Evolutionary conservation across 2,113 vertebrate species (phyloP).

Genomic region (Anhinga rufa): DNA sequence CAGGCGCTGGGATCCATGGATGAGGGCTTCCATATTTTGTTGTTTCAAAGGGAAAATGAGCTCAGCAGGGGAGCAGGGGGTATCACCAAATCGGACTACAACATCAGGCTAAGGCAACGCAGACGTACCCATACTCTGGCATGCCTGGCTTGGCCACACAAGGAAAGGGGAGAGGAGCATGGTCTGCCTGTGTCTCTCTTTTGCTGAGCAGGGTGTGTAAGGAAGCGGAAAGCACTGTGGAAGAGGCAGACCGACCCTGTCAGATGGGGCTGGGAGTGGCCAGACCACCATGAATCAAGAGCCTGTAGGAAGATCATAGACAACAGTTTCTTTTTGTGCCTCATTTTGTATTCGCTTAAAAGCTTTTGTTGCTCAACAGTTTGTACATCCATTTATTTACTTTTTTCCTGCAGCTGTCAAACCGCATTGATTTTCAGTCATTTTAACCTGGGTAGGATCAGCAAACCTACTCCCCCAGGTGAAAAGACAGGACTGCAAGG

Average conservation of each 20-base stretch:
- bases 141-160: not conserved
- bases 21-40: not conserved
- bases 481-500: conserved; percentile 51
- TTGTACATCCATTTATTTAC: not conserved
- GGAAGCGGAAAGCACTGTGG: not conserved
- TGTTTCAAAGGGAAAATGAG: not conserved
- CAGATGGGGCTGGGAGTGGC: not conserved
- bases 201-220: not conserved
- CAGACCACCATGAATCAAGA: not conserved
- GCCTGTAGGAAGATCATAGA: not conserved
- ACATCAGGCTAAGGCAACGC: not conserved
- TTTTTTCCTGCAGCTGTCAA: conserved; percentile 52
- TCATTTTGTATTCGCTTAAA: not conserved
- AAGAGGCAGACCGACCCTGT: not conserved
- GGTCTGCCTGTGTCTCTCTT: not conserved
- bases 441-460: conserved; percentile 57
- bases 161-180: not conserved
- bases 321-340: not conserved
- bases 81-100: not conserved
- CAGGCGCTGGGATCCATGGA: not conserved
- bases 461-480: conserved; percentile 55
- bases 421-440: conserved; percentile 72
- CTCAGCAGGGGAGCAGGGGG: not conserved
- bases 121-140: not conserved
- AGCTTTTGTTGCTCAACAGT: not conserved